phyloP scores from a whole-genome alignment of 2,797 vertebrate genomes.

The Bovichtus variegatus region DNA sequence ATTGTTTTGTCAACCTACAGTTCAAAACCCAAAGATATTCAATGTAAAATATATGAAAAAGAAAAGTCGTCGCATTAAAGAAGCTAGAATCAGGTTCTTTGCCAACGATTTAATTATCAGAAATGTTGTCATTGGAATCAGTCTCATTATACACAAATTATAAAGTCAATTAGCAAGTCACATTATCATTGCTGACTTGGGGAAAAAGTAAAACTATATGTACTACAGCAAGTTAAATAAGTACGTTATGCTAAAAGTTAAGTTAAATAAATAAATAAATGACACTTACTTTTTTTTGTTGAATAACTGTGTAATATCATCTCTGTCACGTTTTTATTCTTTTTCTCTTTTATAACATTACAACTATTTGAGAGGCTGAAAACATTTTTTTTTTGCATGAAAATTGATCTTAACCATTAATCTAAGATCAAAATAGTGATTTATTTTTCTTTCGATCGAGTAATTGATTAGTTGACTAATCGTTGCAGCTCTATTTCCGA shows the following conservation, averaged over 20 bases:
- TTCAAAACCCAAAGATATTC: neutral
- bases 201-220: neutral
- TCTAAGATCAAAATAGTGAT: too few species aligned
- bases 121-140: neutral
- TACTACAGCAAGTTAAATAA: neutral
- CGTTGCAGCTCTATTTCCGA: neutral
- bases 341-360: neutral
- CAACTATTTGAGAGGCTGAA: too few species aligned
- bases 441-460: too few species aligned
- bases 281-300: neutral
- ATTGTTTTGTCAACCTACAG: neutral
- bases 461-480: too few species aligned
- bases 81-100: neutral
- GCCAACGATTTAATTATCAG: neutral
- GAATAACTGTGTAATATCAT: neutral
- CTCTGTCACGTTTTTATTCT: neutral
- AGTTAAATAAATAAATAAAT: neutral
- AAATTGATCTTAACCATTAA: too few species aligned
- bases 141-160: neutral
- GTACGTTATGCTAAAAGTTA: neutral
- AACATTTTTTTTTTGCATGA: too few species aligned
- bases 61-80: neutral
- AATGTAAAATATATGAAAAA: neutral
- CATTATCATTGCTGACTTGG: neutral
- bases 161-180: neutral